Conservation (phyloP, 1,140 invertebrate species). For the Leptinotarsa defecta region DNA sequence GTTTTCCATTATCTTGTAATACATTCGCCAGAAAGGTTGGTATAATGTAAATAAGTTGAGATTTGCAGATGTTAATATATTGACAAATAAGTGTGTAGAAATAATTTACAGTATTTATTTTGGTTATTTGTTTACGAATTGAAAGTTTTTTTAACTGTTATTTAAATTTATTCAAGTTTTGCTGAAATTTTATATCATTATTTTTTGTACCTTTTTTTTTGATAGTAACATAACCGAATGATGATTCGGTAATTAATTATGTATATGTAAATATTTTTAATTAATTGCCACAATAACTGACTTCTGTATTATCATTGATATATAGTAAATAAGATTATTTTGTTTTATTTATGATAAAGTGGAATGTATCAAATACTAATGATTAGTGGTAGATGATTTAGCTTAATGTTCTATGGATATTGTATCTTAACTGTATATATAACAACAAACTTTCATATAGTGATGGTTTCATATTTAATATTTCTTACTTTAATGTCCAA, state of each 20-base stretch:
- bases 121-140: neutral
- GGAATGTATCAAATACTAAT: neutral
- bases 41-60: slow-evolving; percentile 7
- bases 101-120: slow-evolving; percentile 19
- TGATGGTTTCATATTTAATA: slow-evolving; percentile 24
- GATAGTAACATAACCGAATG: too few relatives aligned
- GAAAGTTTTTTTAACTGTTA: slow-evolving; percentile 5
- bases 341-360: slow-evolving; percentile 14
- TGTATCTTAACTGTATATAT: slow-evolving; percentile 28
- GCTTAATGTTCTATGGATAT: slow-evolving; percentile 19
- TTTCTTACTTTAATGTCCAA: slow-evolving; percentile 10
- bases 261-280: too few relatives aligned
- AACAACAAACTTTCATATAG: slow-evolving; percentile 13
- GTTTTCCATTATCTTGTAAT: neutral
- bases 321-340: slow-evolving; percentile 10
- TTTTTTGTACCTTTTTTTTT: too few relatives aligned
- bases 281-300: too few relatives aligned
- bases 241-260: too few relatives aligned
- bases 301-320: neutral
- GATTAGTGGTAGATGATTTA: slow-evolving; percentile 6
- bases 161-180: neutral
- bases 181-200: too few relatives aligned
- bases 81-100: neutral
- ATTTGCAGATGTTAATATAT: slow-evolving; percentile 23
- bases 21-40: neutral